These are phyloP conservation scores for Phaedon cochleariae DNA, from an alignment of 2,888 invertebrate species.

Conservation along the genomic window DNA sequence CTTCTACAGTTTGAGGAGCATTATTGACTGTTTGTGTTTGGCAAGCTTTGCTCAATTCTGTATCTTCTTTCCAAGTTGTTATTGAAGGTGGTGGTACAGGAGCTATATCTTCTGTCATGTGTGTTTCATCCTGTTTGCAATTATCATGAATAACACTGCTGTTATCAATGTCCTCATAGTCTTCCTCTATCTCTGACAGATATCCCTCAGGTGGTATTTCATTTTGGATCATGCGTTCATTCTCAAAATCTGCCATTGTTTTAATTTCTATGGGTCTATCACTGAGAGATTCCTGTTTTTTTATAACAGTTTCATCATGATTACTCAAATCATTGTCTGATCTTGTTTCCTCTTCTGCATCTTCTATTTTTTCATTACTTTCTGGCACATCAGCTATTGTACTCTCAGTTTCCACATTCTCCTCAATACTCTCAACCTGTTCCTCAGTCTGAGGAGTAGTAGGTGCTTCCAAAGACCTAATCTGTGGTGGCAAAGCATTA, in stretches of 20 bases:
- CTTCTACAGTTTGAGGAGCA: conserved; percentile 29
- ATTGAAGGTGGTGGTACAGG: conserved; percentile 24
- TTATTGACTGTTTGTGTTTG: conserved; percentile 52
- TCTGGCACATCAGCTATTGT: conserved; percentile 47
- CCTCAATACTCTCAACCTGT: conserved; percentile 19
- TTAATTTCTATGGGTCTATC: conserved; percentile 25
- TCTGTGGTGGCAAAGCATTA: conserved; percentile 58
- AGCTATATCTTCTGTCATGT: not conserved
- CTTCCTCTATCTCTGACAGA: conserved; percentile 19
- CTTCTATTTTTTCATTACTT: conserved; percentile 37
- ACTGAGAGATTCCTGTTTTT: conserved; percentile 20
- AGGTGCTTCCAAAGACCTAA: conserved; percentile 49
- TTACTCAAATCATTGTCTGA: conserved; percentile 12
- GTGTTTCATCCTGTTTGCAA: conserved; percentile 19
- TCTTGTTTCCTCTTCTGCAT: conserved; percentile 14
- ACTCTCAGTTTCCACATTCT: conserved; percentile 23
- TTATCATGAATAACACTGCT: conserved; percentile 3
- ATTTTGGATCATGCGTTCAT: conserved; percentile 26
- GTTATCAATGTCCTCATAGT: conserved; percentile 35
- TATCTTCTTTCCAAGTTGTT: conserved; percentile 38
- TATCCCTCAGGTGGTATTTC: conserved; percentile 33
- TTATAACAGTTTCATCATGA: conserved; percentile 16
- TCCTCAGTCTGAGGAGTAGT: conserved; percentile 15
- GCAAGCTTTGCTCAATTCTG: conserved; percentile 60
- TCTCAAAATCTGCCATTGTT: conserved; percentile 36